Conservation (phyloP, 1,140 invertebrate species). For the Apis laboriosa region DNA sequence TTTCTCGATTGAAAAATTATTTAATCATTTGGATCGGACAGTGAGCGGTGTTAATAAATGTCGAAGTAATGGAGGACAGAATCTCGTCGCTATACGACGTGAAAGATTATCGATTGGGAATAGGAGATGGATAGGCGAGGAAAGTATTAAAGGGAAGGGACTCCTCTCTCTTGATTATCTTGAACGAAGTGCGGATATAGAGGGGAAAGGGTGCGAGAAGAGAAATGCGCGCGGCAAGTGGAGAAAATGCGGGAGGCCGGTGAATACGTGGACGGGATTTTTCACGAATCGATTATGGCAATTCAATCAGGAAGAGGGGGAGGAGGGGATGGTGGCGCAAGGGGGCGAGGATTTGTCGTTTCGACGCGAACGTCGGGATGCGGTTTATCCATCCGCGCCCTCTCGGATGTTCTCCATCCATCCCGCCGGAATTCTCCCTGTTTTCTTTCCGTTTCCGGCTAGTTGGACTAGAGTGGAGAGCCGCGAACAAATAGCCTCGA, state of each 20-base stretch:
- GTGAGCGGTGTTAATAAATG: too few species aligned
- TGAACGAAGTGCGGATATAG: constrained; percentile 11
- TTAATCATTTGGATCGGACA: too few species aligned
- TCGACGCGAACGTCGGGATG: constrained; percentile 45
- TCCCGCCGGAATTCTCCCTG: constrained; percentile 56
- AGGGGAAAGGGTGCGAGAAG: not conserved
- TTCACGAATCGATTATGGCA: constrained; percentile 68
- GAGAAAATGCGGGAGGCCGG: constrained; percentile 50
- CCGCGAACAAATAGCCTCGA: constrained; percentile 21
- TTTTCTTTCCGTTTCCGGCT: constrained; percentile 68
- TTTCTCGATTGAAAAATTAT: too few species aligned
- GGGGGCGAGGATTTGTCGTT: constrained; percentile 59
- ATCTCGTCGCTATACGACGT: not conserved
- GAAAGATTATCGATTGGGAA: constrained; percentile 27
- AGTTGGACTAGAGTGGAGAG: constrained; percentile 27
- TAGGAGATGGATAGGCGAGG: not conserved
- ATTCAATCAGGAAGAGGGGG: constrained; percentile 53
- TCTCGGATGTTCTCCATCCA: constrained; percentile 67
- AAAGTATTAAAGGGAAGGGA: constrained; percentile 42
- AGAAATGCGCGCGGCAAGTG: not conserved
- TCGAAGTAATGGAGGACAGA: not conserved
- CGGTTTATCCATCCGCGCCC: constrained; percentile 58
- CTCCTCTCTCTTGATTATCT: constrained; percentile 52
- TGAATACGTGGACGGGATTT: constrained; percentile 65
- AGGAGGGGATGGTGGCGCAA: not conserved